Evolutionary conservation across 1,140 invertebrate species (phyloP), one percentile per base, ranked within the genome.

Genomic region (Nomia melanderi): DNA sequence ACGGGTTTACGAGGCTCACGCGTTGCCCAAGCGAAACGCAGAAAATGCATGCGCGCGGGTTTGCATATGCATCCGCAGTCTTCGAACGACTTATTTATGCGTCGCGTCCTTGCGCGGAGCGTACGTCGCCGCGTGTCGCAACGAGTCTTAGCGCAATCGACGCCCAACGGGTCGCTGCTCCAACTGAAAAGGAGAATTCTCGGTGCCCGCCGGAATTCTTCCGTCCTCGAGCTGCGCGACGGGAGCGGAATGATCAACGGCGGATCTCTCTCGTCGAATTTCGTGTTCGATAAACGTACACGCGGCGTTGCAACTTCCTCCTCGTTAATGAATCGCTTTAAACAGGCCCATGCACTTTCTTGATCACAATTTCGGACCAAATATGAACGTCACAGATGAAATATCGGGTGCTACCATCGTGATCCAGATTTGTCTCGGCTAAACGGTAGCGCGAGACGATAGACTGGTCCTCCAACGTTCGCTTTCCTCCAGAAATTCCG

Each of bases 21-120:
- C 29, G 54, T 1, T 29, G 5, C 33, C 33, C 33, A 36, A 36
- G 33, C 33, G 8, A n/a, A n/a, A 56, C 50, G 8, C 33, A 27
- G 50, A 36, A 36, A 14, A 56, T 27, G 36, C 2, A 23, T n/a
- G 14, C 17, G 20, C 1, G 47, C 59, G 25, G 11, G 20, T 64
- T 56, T 29, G 23, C 33, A 53, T 53, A 53, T 17, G 14, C 44
- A 33, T 29, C 29, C 31, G 12, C 6, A 62, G 29, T 39, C 9
- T 47, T n/a, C 54, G 36, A 59, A 31, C 53, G 27, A 31, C 44
- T 53, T 7, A 12, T 63, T 63, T 72, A 47, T 25, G 36, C 70
- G 1, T 6, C 70, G n/a, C n/a, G 59, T 63, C 69, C 69, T 71
- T 62, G 69, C 69, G 17, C 3, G 67, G 36, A 27, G 53, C 50